A percentile compares a stretch with the other conserved stretches of the same genome.
phyloP scores from a whole-genome alignment of 2,797 vertebrate species.

The Lemur catta region DNA sequence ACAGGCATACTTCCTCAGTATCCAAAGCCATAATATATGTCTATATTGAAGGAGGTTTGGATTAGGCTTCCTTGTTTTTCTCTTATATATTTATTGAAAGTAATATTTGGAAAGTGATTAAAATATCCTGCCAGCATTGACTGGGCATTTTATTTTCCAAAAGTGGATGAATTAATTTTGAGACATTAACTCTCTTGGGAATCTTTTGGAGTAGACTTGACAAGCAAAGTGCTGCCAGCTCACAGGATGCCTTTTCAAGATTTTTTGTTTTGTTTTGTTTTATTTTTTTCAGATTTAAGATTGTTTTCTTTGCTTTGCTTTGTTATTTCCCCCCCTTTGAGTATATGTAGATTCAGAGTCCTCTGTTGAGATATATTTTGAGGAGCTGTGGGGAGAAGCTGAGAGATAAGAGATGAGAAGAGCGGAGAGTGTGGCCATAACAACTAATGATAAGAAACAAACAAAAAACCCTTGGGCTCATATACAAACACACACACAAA shows the following conservation, averaged over 20 bases:
- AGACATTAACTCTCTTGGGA: background rate
- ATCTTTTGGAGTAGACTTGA: background rate
- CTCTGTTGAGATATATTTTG: background rate
- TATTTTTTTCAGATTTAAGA: background rate
- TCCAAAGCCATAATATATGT: background rate
- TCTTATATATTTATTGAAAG: background rate
- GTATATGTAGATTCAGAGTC: background rate
- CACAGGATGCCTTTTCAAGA: rapidly evolving
- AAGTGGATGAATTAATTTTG: background rate
- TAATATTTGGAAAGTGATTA: background rate
- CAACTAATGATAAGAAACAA: background rate
- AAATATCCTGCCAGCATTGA: background rate
- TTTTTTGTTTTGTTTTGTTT: background rate
- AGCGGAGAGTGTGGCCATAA: background rate
- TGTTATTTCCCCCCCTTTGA: background rate
- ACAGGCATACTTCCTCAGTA: background rate
- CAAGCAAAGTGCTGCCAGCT: background rate
- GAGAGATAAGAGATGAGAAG: background rate
- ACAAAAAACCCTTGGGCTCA: background rate
- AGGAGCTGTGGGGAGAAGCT: background rate
- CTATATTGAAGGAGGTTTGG: background rate
- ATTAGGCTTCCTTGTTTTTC: background rate
- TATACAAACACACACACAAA: background rate
- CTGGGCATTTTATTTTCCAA: background rate
- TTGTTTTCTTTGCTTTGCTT: background rate